Percentiles rank a stretch among this genome's conserved stretches.
phyloP scores from a whole-genome alignment of 2,113 vertebrate species.

The Spea multiplicata region DNA sequence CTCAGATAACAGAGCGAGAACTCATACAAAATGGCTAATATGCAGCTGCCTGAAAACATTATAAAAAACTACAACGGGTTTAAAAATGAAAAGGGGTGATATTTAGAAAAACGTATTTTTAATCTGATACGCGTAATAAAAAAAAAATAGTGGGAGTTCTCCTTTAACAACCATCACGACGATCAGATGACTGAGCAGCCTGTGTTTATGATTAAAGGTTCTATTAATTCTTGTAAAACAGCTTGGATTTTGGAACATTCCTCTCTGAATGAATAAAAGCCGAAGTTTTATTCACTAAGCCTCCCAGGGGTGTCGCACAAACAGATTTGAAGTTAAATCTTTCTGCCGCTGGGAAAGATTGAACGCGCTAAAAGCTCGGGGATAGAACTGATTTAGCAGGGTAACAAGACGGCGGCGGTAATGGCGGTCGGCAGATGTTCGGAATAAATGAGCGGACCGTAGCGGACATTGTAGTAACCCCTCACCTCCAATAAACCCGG shows the following conservation, averaged over 20 bases:
- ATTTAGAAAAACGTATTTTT: too few species aligned
- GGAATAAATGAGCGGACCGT: slow-evolving; percentile 17
- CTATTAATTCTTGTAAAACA: not conserved
- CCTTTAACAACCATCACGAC: not conserved
- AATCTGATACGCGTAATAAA: too few species aligned
- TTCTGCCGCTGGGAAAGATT: slow-evolving; percentile 15
- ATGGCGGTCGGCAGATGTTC: slow-evolving; percentile 25
- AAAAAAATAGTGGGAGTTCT: too few species aligned
- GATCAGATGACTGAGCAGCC: not conserved
- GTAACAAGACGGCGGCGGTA: slow-evolving; percentile 21
- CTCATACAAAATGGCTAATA: too few species aligned
- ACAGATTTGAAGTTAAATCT: slow-evolving; percentile 17
- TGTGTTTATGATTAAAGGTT: not conserved
- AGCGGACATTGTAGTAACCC: slow-evolving; percentile 13
- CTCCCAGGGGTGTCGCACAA: slow-evolving; percentile 3
- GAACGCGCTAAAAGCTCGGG: slow-evolving; percentile 7
- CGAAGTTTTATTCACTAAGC: not conserved
- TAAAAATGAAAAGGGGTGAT: too few species aligned
- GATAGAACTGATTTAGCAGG: slow-evolving; percentile 23
- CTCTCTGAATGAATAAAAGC: not conserved
- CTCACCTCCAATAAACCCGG: slow-evolving; percentile 14
- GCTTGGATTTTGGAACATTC: not conserved
- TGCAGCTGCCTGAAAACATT: too few species aligned
- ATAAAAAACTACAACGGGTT: too few species aligned
- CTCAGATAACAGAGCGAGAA: too few species aligned